Base-by-base conservation (phyloP, 2,797 vertebrate genomes). In the Synanceia verrucosa region DNA sequence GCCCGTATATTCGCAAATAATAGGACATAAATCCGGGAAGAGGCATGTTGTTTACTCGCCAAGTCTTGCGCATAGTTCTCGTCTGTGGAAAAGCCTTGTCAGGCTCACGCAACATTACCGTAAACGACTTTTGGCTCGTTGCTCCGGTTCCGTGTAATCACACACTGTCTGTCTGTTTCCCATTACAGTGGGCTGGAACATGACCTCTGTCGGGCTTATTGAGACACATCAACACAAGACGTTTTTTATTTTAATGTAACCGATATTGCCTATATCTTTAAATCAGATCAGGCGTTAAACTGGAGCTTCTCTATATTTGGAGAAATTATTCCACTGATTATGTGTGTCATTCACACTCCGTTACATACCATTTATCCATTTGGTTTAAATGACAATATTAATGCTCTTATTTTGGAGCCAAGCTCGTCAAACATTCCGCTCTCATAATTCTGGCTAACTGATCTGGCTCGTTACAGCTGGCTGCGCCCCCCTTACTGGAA, bases 401-500 rank as follows among this genome's bases (percentile, higher is more conserved):
- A 36, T 23, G 55, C 41, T 37, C 14, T 47, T 46, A 31, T 59
- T 58, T 12, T 19, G 51, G 70, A 67, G 41, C 50, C 36, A 33
- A 70, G 12, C 31, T 55, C 34, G 33, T 16, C 76, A 57, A 37
- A 63, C 11, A 61, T 36, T 43, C 55, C 39, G 37, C 63, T 75
- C 44, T 5, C 63, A 64, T 41, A 72, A 68, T 72, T 84, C 68
- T 74, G 69, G 31, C 33, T 11, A 82, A 73, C 53, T 59, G 63
- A 55, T 47, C 67, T 59, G 82, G 56, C 64, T 71, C 39, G 62
- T 81, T 76, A 46, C 80, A 82, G 70, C 73, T 84, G 83, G 41
- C 81, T 52, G 71, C 69, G 89, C 86, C 84, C 89, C 66, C 65
- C 26, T 93, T 94, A 94, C 92, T 93, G 93, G 91, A 94, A 94